Conservation (phyloP, 1,140 invertebrate genomes). For the Sminthurinus signatus region DNA sequence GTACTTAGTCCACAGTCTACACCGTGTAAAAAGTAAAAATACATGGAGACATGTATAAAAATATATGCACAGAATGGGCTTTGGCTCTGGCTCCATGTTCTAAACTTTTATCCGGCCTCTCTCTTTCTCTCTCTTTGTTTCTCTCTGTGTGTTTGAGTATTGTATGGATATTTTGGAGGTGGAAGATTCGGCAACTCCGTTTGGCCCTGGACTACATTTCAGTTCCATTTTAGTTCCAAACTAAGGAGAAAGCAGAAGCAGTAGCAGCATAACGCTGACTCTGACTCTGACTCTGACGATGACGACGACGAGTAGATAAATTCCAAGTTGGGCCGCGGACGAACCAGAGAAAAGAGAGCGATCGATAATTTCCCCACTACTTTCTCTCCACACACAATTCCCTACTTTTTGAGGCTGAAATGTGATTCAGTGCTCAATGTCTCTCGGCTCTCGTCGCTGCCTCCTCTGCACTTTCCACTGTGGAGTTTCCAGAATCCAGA, state of each 20-base stretch:
- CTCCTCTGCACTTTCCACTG: too few species aligned
- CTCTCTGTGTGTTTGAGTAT: not conserved
- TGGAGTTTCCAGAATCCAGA: too few species aligned
- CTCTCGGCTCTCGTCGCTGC: too few species aligned
- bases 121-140: not conserved
- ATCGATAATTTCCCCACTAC: slow-evolving; percentile 8
- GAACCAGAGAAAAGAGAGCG: too few species aligned
- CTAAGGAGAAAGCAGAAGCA: too few species aligned
- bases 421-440: too few species aligned
- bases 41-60: not conserved
- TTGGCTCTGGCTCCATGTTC: too few species aligned
- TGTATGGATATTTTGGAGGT: not conserved
- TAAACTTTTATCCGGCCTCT: not conserved
- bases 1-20: not conserved
- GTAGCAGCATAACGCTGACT: too few species aligned
- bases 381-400: not conserved
- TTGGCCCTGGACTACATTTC: slow-evolving; percentile 31
- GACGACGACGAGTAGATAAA: slow-evolving; percentile 7
- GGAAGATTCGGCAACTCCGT: slow-evolving; percentile 24
- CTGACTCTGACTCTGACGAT: too few species aligned
- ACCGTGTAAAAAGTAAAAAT: not conserved
- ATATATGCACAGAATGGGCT: not conserved
- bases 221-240: too few species aligned
- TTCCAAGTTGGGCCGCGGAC: not conserved
- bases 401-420: not conserved